A percentile compares a stretch with the other conserved stretches of the same genome.
phyloP scores from a whole-genome alignment of 2,113 vertebrate genomes.

The Centropus unirufus region DNA sequence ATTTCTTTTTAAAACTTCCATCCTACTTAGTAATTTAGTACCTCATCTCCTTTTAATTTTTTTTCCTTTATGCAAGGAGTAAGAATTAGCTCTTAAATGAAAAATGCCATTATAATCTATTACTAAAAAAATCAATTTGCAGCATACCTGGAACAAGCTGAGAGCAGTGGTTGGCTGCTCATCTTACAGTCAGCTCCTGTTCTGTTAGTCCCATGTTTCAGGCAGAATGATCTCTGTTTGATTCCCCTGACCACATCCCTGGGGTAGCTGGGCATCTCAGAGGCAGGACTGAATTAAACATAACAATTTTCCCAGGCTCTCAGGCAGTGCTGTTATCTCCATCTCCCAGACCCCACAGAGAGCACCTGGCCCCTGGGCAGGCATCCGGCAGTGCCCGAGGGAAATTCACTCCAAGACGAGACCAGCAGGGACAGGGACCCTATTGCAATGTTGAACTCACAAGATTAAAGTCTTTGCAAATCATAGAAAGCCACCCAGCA shows the following conservation, averaged over 20 bases:
- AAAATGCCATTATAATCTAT: not conserved
- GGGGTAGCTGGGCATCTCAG: not conserved
- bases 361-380: not conserved
- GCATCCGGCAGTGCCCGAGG: fast-evolving
- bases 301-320: fast-evolving
- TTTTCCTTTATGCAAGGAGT: not conserved
- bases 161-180: not conserved
- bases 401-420: not conserved
- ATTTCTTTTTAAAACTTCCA: not conserved
- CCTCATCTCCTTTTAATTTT: not conserved
- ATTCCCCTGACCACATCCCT: not conserved
- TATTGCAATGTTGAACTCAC: not conserved
- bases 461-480: not conserved
- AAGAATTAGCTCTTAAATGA: not conserved
- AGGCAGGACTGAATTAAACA: not conserved
- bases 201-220: not conserved
- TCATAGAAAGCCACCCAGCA: not conserved
- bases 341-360: not conserved
- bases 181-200: not conserved
- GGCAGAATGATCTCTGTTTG: not conserved
- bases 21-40: not conserved
- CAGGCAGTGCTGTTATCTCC: not conserved
- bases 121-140: not conserved
- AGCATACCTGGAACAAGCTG: not conserved
- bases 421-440: not conserved